These are phyloP conservation scores for Bombus soroeensis DNA, from an alignment of 1,140 invertebrate species.

Conservation along the genomic window DNA sequence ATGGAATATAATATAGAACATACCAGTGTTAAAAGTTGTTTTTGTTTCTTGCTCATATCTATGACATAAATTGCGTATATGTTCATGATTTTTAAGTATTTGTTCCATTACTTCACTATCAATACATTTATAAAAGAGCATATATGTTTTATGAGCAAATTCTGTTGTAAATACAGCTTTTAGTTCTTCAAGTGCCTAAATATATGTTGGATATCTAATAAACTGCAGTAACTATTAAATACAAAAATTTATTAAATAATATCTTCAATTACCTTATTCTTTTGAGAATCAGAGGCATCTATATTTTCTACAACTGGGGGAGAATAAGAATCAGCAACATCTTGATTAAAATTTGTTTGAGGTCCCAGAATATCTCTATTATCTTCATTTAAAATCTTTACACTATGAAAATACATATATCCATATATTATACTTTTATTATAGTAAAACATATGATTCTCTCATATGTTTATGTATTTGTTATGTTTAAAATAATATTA, in stretches of 20 bases:
- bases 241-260: slow-evolving; percentile 12
- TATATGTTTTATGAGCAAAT: slow-evolving; percentile 92
- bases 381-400: slow-evolving; percentile 37
- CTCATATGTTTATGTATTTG: neutral
- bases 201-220: slow-evolving; percentile 10
- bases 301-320: slow-evolving; percentile 79
- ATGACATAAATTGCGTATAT: slow-evolving; percentile 90
- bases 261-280: slow-evolving; percentile 69
- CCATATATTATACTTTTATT: neutral
- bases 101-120: slow-evolving; percentile 88
- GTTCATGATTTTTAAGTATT: slow-evolving; percentile 89
- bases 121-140: slow-evolving; percentile 90
- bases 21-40: slow-evolving; percentile 67
- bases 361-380: slow-evolving; percentile 37
- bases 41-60: slow-evolving; percentile 84
- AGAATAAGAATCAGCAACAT: slow-evolving; percentile 82
- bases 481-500: neutral
- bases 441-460: neutral
- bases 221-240: neutral
- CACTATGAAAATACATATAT: slow-evolving; percentile 22
- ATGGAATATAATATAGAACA: neutral
- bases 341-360: slow-evolving; percentile 60
- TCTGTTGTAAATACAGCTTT: slow-evolving; percentile 91
- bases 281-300: slow-evolving; percentile 67
- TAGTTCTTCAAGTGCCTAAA: slow-evolving; percentile 89